Conservation (phyloP, 2,113 vertebrate species). For the Ascaphus truei region DNA sequence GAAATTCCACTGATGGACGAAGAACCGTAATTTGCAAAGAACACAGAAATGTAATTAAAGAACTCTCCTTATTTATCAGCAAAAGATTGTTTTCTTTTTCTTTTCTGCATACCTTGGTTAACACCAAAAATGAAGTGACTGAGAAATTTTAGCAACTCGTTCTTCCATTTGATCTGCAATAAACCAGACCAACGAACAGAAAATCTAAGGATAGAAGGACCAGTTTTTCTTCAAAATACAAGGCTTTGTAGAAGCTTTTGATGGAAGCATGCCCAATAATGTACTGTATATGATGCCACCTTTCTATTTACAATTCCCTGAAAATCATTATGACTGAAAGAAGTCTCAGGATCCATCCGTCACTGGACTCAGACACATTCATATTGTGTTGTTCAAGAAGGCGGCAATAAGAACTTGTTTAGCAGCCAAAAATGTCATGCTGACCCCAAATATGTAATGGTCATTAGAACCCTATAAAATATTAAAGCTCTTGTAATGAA, state of each 20-base stretch:
- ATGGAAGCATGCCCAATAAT: not conserved
- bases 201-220: not conserved
- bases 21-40: constrained; percentile 51
- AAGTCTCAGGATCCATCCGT: not conserved
- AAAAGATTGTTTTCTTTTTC: no score
- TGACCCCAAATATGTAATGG: no score
- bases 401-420: constrained; percentile 19
- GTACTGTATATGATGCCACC: no score
- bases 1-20: constrained; percentile 82
- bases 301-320: no score
- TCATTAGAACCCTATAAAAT: not conserved
- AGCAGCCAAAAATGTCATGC: no score
- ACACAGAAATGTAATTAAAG: not conserved
- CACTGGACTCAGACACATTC: not conserved
- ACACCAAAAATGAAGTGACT: not conserved
- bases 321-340: not conserved
- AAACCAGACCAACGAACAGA: not conserved
- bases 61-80: not conserved
- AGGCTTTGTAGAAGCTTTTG: not conserved
- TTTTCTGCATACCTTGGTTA: not conserved
- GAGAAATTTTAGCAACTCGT: not conserved
- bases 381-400: not conserved
- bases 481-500: not conserved
- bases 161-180: not conserved
- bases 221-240: not conserved